These are phyloP conservation scores for Drosophila niveifrons DNA, from an alignment of 2,888 invertebrate genomes.

Conservation along the genomic window DNA sequence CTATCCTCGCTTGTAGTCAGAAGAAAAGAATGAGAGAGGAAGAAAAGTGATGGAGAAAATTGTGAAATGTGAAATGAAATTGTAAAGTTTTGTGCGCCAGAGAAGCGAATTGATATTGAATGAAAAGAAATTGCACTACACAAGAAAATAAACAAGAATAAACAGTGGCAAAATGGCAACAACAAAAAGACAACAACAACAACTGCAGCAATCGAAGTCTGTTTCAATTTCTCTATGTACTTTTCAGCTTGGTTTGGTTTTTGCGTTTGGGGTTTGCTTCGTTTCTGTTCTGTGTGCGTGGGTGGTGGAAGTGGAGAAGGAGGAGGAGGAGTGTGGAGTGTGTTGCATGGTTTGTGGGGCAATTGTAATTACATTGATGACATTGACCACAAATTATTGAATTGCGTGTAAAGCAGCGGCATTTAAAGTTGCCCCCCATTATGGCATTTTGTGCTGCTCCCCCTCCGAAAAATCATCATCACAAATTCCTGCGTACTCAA, in stretches of 20 bases:
- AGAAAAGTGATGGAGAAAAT: constrained; percentile 17
- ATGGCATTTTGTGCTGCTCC: constrained; percentile 21
- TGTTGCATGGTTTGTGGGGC: not conserved
- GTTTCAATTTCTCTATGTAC: not conserved
- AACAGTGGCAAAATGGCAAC: constrained; percentile 40
- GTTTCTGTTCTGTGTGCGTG: not conserved
- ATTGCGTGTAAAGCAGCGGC: constrained; percentile 56
- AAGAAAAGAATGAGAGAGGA: constrained; percentile 7
- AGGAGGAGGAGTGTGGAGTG: not conserved
- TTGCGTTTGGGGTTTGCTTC: not conserved
- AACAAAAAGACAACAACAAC: constrained; percentile 22
- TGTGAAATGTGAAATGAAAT: constrained; percentile 49
- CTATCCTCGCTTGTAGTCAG: constrained; percentile 35
- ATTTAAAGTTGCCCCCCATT: constrained; percentile 46
- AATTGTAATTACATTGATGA: constrained; percentile 55
- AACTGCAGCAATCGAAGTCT: constrained; percentile 13
- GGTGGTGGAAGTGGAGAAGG: not conserved
- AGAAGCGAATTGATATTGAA: constrained; percentile 57
- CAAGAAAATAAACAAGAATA: constrained; percentile 43
- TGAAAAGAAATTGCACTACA: constrained; percentile 51
- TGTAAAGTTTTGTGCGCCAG: constrained; percentile 44
- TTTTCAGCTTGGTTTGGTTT: constrained; percentile 2
- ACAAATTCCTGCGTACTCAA: constrained; percentile 7
- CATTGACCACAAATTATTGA: constrained; percentile 71
- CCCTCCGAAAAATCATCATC: constrained; percentile 1